Evolutionary conservation across 2,888 invertebrate species (phyloP).

Genomic region (Strigamia maritima): DNA sequence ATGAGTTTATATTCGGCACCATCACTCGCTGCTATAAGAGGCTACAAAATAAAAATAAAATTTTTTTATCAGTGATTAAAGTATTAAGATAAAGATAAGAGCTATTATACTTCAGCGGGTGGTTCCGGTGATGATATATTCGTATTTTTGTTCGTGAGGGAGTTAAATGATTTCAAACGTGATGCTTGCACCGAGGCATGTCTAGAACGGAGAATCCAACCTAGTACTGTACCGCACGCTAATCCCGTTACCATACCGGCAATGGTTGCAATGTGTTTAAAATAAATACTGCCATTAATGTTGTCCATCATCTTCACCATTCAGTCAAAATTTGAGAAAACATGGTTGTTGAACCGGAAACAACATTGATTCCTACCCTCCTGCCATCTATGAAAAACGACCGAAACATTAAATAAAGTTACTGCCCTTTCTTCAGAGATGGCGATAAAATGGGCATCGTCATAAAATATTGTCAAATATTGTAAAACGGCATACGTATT

Average conservation of each 20-base stretch:
- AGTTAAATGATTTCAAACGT: background rate
- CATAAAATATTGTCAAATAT: no score
- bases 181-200: background rate
- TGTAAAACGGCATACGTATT: background rate
- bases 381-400: background rate
- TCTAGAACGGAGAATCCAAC: slow-evolving; percentile 6
- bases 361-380: background rate
- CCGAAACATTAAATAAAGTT: background rate
- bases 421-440: background rate
- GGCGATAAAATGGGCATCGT: no score
- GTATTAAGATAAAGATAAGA: background rate
- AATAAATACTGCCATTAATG: background rate
- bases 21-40: background rate
- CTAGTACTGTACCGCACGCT: slow-evolving; percentile 21
- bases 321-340: no score
- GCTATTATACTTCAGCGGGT: background rate
- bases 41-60: background rate
- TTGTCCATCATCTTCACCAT: background rate
- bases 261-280: background rate
- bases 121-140: background rate
- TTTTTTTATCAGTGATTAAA: no score
- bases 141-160: background rate
- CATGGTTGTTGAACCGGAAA: background rate
- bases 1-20: slow-evolving; percentile 65
- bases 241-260: slow-evolving; percentile 24